These are phyloP conservation scores for Apistogramma diplotaenia DNA, from an alignment of 2,113 vertebrate genomes.

Conservation along the genomic window DNA sequence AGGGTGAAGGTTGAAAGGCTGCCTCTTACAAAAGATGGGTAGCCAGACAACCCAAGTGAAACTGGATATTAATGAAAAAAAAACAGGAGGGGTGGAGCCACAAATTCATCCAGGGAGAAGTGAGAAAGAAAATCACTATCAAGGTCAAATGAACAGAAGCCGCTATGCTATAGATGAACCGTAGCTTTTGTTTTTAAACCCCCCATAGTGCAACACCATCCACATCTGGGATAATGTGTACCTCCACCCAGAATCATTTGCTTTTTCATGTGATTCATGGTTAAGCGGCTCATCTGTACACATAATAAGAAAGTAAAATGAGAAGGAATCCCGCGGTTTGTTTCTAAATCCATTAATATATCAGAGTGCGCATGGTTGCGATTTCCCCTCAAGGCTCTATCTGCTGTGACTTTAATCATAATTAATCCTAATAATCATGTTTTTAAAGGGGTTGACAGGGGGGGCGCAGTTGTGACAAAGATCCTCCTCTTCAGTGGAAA, in stretches of 20 bases:
- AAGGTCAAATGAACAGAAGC: conserved; percentile 18
- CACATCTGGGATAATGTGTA: neutral
- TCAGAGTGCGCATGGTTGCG: conserved; percentile 19
- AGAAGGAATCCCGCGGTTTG: conserved; percentile 32
- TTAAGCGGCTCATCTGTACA: conserved; percentile 42
- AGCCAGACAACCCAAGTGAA: conserved; percentile 17
- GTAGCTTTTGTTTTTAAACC: neutral
- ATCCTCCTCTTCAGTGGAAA: conserved; percentile 44
- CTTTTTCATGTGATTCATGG: conserved; percentile 31
- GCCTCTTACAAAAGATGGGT: conserved; percentile 9
- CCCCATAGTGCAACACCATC: neutral
- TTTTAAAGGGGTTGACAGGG: conserved; percentile 47
- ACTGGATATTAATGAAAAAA: conserved; percentile 24
- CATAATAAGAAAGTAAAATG: conserved; percentile 45
- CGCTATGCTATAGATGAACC: neutral
- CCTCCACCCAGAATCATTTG: conserved; percentile 4
- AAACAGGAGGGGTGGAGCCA: neutral
- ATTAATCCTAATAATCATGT: conserved; percentile 66
- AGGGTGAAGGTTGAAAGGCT: conserved; percentile 45
- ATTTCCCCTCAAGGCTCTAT: conserved; percentile 31
- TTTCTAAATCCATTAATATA: conserved; percentile 50
- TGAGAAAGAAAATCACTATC: conserved; percentile 8
- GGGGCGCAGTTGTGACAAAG: conserved; percentile 52
- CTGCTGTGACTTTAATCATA: conserved; percentile 61
- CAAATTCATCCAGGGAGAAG: neutral